Percentiles rank a stretch among this genome's conserved stretches.
Evolutionary conservation across 2,888 invertebrate species (phyloP).

Genomic region (Hermaeophaga mercurialis): DNA sequence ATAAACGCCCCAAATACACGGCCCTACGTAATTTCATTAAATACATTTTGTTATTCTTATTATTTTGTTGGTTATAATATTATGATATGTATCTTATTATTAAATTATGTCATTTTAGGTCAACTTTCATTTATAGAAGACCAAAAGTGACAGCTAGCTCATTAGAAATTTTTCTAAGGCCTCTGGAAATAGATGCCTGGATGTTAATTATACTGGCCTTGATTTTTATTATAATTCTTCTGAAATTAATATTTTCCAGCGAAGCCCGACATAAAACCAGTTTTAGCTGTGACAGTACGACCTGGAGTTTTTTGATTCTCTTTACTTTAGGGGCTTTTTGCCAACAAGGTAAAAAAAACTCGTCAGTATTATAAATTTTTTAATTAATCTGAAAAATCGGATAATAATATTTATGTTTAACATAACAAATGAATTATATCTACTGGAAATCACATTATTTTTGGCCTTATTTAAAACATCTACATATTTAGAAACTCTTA

Average conservation of each 20-base stretch:
- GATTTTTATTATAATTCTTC: conserved; percentile 41
- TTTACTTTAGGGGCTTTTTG: conserved; percentile 53
- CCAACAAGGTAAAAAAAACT: conserved; percentile 47
- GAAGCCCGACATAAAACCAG: conserved; percentile 32
- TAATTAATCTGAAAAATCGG: too few species aligned
- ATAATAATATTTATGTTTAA: too few species aligned
- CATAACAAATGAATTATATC: too few species aligned
- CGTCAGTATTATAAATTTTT: background rate
- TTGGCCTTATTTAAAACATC: too few species aligned
- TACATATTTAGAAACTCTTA: too few species aligned
- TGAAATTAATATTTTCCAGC: conserved; percentile 43
- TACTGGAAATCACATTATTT: too few species aligned
- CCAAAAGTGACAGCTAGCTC: conserved; percentile 66
- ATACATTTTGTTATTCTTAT: too few species aligned
- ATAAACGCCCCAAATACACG: too few species aligned
- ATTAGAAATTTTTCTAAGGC: conserved; percentile 68
- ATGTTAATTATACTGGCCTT: conserved; percentile 52
- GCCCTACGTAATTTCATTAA: too few species aligned
- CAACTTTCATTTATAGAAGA: conserved; percentile 71
- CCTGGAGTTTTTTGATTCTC: conserved; percentile 59
- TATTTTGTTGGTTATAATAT: too few species aligned
- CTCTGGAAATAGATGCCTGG: conserved; percentile 66
- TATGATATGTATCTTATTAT: background rate
- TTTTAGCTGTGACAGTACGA: conserved; percentile 50
- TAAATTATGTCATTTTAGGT: conserved; percentile 55